Conservation (phyloP, 64 coral and sea anemone genomes). For the Montipora sp. region DNA sequence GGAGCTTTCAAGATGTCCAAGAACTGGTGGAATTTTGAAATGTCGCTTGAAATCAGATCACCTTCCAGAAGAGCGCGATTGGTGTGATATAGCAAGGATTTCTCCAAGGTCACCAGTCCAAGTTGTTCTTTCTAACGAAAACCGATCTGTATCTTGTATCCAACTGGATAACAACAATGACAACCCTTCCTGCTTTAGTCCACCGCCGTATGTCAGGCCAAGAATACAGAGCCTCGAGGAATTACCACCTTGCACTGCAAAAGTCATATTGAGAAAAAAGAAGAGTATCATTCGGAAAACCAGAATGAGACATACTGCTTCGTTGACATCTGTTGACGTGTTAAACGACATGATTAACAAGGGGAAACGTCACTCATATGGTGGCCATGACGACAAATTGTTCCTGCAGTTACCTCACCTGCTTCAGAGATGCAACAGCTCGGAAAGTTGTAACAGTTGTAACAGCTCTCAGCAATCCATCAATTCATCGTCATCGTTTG, state of each 20-base stretch:
- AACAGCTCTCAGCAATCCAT: conserved; percentile 36
- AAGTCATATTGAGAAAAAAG: conserved; percentile 62
- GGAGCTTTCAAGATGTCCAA: background rate
- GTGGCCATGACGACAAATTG: background rate
- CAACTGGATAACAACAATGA: conserved; percentile 28
- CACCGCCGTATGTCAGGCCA: conserved; percentile 63
- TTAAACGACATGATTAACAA: conserved; percentile 19
- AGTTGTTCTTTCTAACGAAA: background rate
- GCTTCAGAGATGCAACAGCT: background rate
- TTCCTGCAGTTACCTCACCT: conserved; percentile 5
- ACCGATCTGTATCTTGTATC: conserved; percentile 10
- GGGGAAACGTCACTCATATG: conserved; percentile 53
- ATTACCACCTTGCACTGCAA: conserved; percentile 51
- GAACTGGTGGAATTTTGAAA: background rate
- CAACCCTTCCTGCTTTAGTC: background rate
- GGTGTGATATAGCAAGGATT: background rate
- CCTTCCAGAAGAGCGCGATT: background rate
- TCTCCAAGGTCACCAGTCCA: conserved; percentile 16
- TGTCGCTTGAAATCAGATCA: background rate
- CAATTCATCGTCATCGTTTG: conserved; percentile 17
- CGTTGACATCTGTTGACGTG: conserved; percentile 17
- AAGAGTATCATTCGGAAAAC: conserved; percentile 35
- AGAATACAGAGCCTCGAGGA: conserved; percentile 67
- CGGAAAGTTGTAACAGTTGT: conserved; percentile 36
- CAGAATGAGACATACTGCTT: conserved; percentile 41